Conservation (phyloP, 2,797 vertebrate genomes). For the Chromobotia macracanthus region DNA sequence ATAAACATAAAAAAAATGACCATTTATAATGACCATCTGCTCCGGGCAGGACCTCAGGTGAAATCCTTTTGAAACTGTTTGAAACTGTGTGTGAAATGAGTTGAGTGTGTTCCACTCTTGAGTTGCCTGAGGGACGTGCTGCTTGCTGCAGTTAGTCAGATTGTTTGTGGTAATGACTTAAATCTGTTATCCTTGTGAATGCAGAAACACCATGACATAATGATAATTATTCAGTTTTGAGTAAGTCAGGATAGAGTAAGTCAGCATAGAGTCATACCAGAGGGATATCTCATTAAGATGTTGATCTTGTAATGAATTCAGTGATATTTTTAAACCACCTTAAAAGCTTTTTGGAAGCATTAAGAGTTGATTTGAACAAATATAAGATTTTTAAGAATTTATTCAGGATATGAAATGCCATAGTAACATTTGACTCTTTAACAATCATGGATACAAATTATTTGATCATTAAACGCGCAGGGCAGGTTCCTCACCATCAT, state of each 20-base stretch:
- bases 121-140: neutral
- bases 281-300: neutral
- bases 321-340: neutral
- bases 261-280: neutral
- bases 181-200: neutral
- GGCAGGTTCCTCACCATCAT: conserved; percentile 16
- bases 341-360: neutral
- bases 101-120: conserved; percentile 25
- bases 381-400: no score
- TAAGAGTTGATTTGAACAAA: neutral
- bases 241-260: neutral
- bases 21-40: no score
- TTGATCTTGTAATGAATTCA: neutral
- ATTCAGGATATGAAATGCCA: neutral
- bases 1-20: no score
- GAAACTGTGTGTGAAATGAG: conserved; percentile 36
- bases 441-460: neutral
- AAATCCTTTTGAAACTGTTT: conserved; percentile 11
- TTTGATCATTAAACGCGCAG: conserved; percentile 7
- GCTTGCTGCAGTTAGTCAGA: neutral
- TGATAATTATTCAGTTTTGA: neutral
- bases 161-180: neutral
- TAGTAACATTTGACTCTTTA: neutral
- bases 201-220: neutral
- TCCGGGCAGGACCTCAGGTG: conserved; percentile 32